phyloP scores from a whole-genome alignment of 1,140 invertebrate species.

The Lasaia peninsularis region DNA sequence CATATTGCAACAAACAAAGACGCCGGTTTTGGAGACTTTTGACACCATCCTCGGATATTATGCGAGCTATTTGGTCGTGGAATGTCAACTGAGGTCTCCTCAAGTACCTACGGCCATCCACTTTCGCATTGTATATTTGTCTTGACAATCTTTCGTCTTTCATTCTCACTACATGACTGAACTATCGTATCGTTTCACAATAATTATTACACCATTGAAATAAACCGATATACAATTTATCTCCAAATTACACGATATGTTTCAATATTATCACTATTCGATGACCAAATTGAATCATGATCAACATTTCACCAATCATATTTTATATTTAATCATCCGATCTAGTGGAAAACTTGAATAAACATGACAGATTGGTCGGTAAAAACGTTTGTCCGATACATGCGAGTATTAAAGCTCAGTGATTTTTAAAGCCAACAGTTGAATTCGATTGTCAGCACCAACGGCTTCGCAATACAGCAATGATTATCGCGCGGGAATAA shows the following conservation, averaged over 20 bases:
- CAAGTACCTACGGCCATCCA: too few relatives aligned
- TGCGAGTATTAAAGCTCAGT: conserved; percentile 28
- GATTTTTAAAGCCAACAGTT: conserved; percentile 37
- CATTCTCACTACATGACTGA: too few relatives aligned
- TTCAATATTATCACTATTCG: background rate
- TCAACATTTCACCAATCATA: conserved; percentile 13
- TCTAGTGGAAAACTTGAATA: conserved; percentile 12
- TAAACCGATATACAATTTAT: background rate
- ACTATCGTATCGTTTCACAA: too few relatives aligned
- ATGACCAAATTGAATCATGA: background rate
- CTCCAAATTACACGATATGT: background rate
- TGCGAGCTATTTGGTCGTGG: too few relatives aligned
- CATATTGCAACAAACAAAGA: too few relatives aligned
- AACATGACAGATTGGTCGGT: conserved; percentile 21
- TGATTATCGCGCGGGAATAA: conserved; percentile 61
- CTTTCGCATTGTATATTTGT: too few relatives aligned
- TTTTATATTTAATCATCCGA: conserved; percentile 13
- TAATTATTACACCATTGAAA: too few relatives aligned
- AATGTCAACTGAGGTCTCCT: too few relatives aligned
- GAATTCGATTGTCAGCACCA: conserved; percentile 34
- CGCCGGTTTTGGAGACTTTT: too few relatives aligned
- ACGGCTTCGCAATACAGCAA: conserved; percentile 28
- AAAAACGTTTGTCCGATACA: conserved; percentile 27
- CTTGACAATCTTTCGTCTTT: too few relatives aligned
- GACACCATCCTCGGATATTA: too few relatives aligned